These are phyloP conservation scores for Sebastes fasciatus DNA, from an alignment of 2,113 vertebrate genomes.

Conservation along the genomic window DNA sequence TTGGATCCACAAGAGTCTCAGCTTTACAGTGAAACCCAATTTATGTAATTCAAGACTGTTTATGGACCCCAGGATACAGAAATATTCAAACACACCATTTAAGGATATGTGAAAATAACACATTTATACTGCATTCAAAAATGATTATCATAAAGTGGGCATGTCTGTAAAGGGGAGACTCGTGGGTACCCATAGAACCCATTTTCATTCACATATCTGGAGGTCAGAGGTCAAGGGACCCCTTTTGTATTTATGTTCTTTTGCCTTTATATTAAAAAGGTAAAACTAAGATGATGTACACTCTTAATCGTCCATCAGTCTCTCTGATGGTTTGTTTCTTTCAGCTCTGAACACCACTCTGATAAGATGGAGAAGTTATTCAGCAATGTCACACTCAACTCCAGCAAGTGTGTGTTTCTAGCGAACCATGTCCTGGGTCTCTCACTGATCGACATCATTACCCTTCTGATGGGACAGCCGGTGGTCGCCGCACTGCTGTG, in stretches of 20 bases:
- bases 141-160: no score
- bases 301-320: not conserved
- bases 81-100: no score
- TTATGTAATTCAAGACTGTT: no score
- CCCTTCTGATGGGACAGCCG: constrained; percentile 37
- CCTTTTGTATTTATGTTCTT: not conserved
- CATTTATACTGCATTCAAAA: no score
- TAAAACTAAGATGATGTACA: not conserved
- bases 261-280: not conserved
- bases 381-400: not conserved
- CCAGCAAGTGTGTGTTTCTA: fast-evolving
- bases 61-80: no score
- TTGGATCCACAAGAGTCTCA: no score
- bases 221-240: not conserved
- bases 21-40: no score
- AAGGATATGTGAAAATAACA: no score
- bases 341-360: not conserved
- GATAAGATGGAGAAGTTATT: not conserved
- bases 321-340: not conserved
- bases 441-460: not conserved
- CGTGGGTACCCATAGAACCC: no score
- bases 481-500: constrained; percentile 38
- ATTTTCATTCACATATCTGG: no score
- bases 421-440: fast-evolving
- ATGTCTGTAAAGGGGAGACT: no score